Evolutionary conservation across 2,797 vertebrate genomes (phyloP), one percentile per base, ranked within the genome.

Genomic region (Eulemur rubriventer): DNA sequence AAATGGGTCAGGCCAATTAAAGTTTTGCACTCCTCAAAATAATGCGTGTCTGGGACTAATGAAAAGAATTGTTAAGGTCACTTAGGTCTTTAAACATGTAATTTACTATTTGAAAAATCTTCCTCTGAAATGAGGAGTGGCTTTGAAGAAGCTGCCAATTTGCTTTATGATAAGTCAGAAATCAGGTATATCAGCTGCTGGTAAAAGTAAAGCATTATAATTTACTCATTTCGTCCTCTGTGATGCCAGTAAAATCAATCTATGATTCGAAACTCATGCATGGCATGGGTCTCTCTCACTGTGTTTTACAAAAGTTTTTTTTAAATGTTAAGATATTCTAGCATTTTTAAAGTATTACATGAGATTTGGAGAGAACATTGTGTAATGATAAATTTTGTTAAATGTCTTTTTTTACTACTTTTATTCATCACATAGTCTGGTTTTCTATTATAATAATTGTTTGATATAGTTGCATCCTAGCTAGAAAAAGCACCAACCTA

Each of bases 21-120:
- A 70, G 10, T 91, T 95, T 76, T 93, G 24, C 26, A 52, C 4
- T 65, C 16, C 26, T 70, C 24, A 88, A 87, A 76, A 91, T 65
- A 84, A 63, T 89, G 35, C 83, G 70, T 20, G 22, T 67, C 41
- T 69, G 4, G 35, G 24, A 88, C 72, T 84, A 82, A 92, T 82
- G 35, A 73, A 63, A 94, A 94, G 1, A 87, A 73, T 55, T 65
- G 52, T 75, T 72, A 88, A 46, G 48, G 30, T 93, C 57, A 90
- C 18, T 79, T 61, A 90, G 38, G 35, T 83, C 35, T 90, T 87
- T 90, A 67, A 78, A 94, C 24, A 75, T 43, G 38, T 76, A 80
- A 75, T 52, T 82, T 86, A 46, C 30, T 89, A 80, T 55, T 91
- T 94, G 22, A 93, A 78, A 76, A 82, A 69, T 84, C 8, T 80